Conservation (phyloP, 2,888 invertebrate species). For the Nipponacmea schrenckii region DNA sequence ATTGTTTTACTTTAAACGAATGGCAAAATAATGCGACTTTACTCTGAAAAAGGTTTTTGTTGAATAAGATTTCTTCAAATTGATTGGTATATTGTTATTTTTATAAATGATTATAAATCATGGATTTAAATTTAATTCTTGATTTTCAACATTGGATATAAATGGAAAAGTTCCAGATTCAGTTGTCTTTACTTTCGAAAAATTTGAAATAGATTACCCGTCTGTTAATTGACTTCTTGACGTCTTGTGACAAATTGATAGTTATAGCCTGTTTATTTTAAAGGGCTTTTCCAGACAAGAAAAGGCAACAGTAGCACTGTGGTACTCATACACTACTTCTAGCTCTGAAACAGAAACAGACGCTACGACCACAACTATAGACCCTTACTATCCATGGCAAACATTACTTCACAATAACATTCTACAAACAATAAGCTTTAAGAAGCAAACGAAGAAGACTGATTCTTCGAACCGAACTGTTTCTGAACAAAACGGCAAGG, state of each 20-base stretch:
- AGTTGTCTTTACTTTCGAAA: no score
- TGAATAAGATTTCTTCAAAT: no score
- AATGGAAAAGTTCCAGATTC: no score
- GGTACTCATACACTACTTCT: constrained; percentile 14
- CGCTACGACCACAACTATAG: not conserved
- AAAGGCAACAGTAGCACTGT: constrained; percentile 9
- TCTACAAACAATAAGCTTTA: constrained; percentile 5
- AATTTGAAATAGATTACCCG: no score
- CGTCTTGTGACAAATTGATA: no score
- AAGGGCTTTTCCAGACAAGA: not conserved
- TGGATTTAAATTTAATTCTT: no score
- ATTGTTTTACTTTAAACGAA: no score
- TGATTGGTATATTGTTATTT: no score
- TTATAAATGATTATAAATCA: no score
- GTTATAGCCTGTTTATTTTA: not conserved
- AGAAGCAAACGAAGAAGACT: not conserved
- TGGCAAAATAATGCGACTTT: no score
- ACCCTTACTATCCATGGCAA: constrained; percentile 16
- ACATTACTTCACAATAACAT: constrained; percentile 16
- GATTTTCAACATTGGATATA: not conserved
- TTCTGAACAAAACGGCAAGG: not conserved
- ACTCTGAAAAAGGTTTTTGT: no score
- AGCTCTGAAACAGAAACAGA: not conserved
- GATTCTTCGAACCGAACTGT: not conserved
- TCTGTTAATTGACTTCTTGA: no score